Base-by-base conservation (phyloP, 2,113 vertebrate species). In the Saccopteryx bilineata region DNA sequence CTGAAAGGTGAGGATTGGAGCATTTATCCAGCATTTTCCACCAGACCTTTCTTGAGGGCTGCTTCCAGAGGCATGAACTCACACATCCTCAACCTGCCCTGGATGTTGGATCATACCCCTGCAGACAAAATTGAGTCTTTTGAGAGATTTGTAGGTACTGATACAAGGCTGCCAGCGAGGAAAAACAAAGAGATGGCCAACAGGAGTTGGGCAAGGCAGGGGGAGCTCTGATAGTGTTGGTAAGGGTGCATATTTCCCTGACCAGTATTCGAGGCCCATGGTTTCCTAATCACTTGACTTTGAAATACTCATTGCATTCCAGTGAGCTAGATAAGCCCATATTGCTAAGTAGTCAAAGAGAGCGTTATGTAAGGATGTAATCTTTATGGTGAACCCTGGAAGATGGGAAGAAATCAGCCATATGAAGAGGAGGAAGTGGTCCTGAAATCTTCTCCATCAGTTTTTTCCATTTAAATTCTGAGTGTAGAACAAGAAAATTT, bases 381-480 rank as follows among this genome's bases (percentile, higher is more conserved):
- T 69, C 46, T 79, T 90, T 81, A 80, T 84, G 54, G 33, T 46
- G 14, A 89, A 89, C 76, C 9, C 50, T 58, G 24, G 48, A n/a
- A 1, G 26, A 50, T 66, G 71, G 26, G 17, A 91, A 76, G 90
- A 97, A 90, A 48, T 33, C 54, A 54, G 54, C 5, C 56, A 19
- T 26, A 14, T 61, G 68, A 89, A 78, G 69, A 85, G 9, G 15
- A 31, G 39, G 78, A 19, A 61, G 5, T 60, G 8, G 66, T 85
- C 50, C 79, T 81, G 60, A 79, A 58, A 54, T 82, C 33, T 58
- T 81, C 68, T 68, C 23, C 13, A 17, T 83, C 65, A 39, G 7
- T 48, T 93, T 90, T 90, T 13, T 33, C 21, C n/a, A 75, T 93
- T 94, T 74, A 74, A 81, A 94, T 95, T 95, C 80, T 94, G 72